Conservation (phyloP, 2,888 invertebrate genomes). For the Nemotelus nigrinus region DNA sequence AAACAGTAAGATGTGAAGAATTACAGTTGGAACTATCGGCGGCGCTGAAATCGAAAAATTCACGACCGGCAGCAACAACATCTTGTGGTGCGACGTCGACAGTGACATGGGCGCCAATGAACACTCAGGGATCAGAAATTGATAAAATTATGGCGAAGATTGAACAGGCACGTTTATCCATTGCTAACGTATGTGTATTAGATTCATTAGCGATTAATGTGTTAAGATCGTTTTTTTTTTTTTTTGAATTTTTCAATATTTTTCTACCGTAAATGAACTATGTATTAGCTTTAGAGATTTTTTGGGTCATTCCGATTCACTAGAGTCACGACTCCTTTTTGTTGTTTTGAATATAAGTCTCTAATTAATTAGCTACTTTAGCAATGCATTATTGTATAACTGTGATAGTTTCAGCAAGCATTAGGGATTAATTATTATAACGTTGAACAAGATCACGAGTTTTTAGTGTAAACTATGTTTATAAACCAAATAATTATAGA, state of each 20-base stretch:
- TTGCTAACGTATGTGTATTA: constrained; percentile 61
- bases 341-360: too few species aligned
- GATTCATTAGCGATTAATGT: constrained; percentile 46
- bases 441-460: too few species aligned
- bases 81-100: constrained; percentile 60
- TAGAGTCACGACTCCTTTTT: too few species aligned
- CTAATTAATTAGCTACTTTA: too few species aligned
- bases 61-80: constrained; percentile 61
- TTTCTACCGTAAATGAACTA: background rate
- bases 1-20: constrained; percentile 84
- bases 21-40: constrained; percentile 86
- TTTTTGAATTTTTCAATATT: background rate
- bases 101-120: constrained; percentile 65
- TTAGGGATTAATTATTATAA: too few species aligned
- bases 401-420: too few species aligned
- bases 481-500: too few species aligned
- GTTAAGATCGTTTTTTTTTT: background rate
- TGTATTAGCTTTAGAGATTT: background rate
- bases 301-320: too few species aligned
- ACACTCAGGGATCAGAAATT: constrained; percentile 78
- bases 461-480: too few species aligned
- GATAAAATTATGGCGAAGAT: constrained; percentile 96
- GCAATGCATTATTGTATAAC: too few species aligned
- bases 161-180: constrained; percentile 72
- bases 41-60: constrained; percentile 69